These are phyloP conservation scores for Papilio helenus DNA, from an alignment of 1,140 invertebrate genomes.

Conservation along the genomic window DNA sequence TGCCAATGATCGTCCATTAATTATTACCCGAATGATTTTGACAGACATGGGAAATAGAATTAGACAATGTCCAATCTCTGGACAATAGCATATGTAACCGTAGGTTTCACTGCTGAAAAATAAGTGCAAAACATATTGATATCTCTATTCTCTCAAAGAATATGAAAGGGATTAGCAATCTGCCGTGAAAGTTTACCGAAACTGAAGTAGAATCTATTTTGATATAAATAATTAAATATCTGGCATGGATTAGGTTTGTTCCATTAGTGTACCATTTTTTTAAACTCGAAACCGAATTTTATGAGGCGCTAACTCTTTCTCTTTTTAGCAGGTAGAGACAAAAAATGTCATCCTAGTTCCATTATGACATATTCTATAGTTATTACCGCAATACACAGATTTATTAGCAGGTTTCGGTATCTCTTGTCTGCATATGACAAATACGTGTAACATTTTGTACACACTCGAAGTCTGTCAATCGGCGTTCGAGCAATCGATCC, in stretches of 20 bases:
- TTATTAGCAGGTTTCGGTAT: background rate
- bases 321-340: background rate
- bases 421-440: background rate
- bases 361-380: background rate
- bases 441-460: background rate
- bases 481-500: slow-evolving; percentile 7
- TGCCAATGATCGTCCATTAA: slow-evolving; percentile 4
- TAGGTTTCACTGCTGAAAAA: background rate
- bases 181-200: background rate
- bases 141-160: background rate
- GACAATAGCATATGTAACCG: background rate
- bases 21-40: background rate
- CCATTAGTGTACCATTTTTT: background rate
- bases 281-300: background rate
- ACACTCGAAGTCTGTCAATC: slow-evolving; percentile 2
- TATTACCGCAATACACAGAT: background rate
- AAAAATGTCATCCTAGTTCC: background rate
- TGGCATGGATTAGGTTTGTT: background rate
- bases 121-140: background rate
- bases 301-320: background rate
- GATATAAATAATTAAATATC: background rate
- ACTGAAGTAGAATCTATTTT: background rate
- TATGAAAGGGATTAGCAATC: background rate
- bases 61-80: background rate
- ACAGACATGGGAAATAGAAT: background rate